These are phyloP conservation scores for Papilio elwesi DNA, from an alignment of 2,888 invertebrate species.

Conservation along the genomic window DNA sequence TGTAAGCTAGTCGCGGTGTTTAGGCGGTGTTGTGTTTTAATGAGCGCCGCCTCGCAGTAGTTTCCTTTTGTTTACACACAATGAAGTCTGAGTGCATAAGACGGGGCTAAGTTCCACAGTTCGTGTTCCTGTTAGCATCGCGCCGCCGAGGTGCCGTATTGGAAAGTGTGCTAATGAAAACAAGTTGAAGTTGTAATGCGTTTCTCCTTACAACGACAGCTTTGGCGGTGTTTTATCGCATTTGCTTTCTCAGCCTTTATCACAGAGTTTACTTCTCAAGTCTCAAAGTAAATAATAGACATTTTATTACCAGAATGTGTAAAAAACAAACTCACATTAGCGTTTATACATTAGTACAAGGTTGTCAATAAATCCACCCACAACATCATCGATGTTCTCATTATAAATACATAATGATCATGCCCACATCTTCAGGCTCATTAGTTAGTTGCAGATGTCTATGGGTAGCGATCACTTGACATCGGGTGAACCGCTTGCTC, in stretches of 20 bases:
- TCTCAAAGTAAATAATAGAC: too few relatives aligned
- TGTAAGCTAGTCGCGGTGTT: slow-evolving; percentile 32
- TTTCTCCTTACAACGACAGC: slow-evolving; percentile 12
- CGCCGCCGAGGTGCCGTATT: slow-evolving; percentile 48
- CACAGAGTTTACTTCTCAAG: too few relatives aligned
- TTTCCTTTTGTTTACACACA: slow-evolving; percentile 62
- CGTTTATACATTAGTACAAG: too few relatives aligned
- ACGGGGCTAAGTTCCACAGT: slow-evolving; percentile 57
- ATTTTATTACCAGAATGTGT: neutral
- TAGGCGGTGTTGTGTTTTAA: slow-evolving; percentile 50
- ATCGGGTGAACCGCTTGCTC: too few relatives aligned
- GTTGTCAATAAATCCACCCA: neutral
- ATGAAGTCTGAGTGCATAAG: slow-evolving; percentile 57
- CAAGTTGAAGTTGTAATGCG: slow-evolving; percentile 35
- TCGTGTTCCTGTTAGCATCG: slow-evolving; percentile 53
- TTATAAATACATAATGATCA: too few relatives aligned
- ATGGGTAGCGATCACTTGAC: too few relatives aligned
- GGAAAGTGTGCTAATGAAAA: slow-evolving; percentile 43
- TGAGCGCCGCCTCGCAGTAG: slow-evolving; percentile 54
- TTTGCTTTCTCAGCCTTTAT: slow-evolving; percentile 9
- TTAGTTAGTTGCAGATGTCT: too few relatives aligned
- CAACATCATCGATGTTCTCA: too few relatives aligned
- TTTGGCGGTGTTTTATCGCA: neutral
- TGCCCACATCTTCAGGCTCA: too few relatives aligned
- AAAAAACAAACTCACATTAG: too few relatives aligned